A percentile compares a stretch with the other conserved stretches of the same genome.
phyloP scores from a whole-genome alignment of 2,888 invertebrate genomes.

The Erebia epiphron region DNA sequence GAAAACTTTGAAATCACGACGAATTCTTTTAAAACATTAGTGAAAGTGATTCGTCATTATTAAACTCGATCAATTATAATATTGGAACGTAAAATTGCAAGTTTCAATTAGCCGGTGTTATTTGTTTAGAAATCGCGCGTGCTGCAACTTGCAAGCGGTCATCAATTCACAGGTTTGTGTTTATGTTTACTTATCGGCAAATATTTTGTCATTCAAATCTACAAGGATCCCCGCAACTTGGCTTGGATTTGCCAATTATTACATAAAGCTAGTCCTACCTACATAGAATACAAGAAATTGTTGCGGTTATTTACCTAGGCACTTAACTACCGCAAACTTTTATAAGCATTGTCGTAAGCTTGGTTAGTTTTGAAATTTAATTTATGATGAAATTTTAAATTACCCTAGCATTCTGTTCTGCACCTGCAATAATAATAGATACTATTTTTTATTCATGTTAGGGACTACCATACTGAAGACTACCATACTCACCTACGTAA shows the following conservation, averaged over 20 bases:
- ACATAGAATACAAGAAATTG: slow-evolving; percentile 49
- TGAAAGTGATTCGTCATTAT: slow-evolving; percentile 52
- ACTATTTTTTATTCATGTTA: too few relatives aligned
- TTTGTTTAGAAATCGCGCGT: slow-evolving; percentile 66
- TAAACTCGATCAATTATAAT: slow-evolving; percentile 38
- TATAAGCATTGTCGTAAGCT: slow-evolving; percentile 26
- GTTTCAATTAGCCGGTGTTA: slow-evolving; percentile 55
- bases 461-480: too few relatives aligned
- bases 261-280: not conserved
- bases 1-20: slow-evolving; percentile 56
- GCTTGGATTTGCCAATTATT: slow-evolving; percentile 28
- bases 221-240: slow-evolving; percentile 9
- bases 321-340: slow-evolving; percentile 50
- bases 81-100: slow-evolving; percentile 46
- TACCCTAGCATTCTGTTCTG: too few relatives aligned
- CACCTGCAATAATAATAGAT: too few relatives aligned
- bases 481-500: too few relatives aligned
- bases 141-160: slow-evolving; percentile 55
- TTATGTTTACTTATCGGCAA: slow-evolving; percentile 44
- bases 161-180: slow-evolving; percentile 69
- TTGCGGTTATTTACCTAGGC: slow-evolving; percentile 50
- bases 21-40: slow-evolving; percentile 39
- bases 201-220: slow-evolving; percentile 31
- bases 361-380: slow-evolving; percentile 17
- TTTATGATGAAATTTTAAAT: not conserved